Percentiles rank a stretch among this genome's conserved stretches.
Conservation (phyloP, 2,888 invertebrate genomes). For the Lepidonotus clava region DNA sequence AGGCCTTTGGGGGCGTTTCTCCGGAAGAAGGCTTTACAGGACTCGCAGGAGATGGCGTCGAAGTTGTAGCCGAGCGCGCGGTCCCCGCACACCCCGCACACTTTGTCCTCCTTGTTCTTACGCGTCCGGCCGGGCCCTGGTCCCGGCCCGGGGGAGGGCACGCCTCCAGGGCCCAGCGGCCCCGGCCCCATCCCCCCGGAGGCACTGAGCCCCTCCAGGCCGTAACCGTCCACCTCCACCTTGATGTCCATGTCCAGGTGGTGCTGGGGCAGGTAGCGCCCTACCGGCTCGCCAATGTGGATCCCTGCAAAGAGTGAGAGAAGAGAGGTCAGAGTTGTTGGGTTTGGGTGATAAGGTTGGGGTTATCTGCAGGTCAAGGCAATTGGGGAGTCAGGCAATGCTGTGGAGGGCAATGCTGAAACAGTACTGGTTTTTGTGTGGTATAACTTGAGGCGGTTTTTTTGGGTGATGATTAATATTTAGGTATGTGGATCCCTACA, state of each 20-base stretch:
- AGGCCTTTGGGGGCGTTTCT: slow-evolving; percentile 80
- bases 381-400: neutral
- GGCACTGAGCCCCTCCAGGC: slow-evolving; percentile 25
- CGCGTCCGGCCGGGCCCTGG: slow-evolving; percentile 62
- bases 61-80: slow-evolving; percentile 80
- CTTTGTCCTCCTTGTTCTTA: slow-evolving; percentile 80
- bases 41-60: slow-evolving; percentile 81
- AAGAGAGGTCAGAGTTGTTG: no score
- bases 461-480: neutral
- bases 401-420: neutral
- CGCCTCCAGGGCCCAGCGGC: slow-evolving; percentile 25
- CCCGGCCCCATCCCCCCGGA: slow-evolving; percentile 15
- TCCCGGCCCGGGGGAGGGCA: slow-evolving; percentile 1
- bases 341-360: no score
- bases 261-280: slow-evolving; percentile 1
- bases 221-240: slow-evolving; percentile 58
- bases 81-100: slow-evolving; percentile 80
- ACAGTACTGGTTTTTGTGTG: no score
- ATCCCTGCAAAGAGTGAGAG: slow-evolving; percentile 44
- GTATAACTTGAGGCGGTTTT: no score
- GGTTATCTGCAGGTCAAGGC: no score
- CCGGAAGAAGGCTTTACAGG: slow-evolving; percentile 80
- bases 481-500: no score
- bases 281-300: slow-evolving; percentile 54
- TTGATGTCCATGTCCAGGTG: slow-evolving; percentile 60